Conservation (phyloP, 2,888 invertebrate genomes). For the Ichneumoninae sp. region DNA sequence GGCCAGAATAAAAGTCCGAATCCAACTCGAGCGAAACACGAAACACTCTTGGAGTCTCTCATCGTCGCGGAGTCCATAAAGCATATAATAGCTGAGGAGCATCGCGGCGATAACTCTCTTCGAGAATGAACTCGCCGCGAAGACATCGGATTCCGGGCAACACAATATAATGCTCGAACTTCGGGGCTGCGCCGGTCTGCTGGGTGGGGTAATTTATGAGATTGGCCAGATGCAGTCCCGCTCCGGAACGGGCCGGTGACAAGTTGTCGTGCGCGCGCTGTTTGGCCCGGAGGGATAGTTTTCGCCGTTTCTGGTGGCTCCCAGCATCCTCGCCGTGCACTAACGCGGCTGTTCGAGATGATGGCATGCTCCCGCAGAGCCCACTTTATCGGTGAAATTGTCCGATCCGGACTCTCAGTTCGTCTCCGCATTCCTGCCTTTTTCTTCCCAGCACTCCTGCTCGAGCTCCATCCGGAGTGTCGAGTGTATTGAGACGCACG, state of each 20-base stretch:
- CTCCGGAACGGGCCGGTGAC: conserved; percentile 65
- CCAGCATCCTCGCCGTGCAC: conserved; percentile 18
- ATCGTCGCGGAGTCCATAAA: conserved; percentile 13
- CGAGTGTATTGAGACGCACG: conserved; percentile 79
- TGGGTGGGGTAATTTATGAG: conserved; percentile 77
- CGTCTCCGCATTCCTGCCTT: neutral
- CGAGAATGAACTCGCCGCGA: conserved; percentile 66
- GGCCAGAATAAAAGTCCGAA: neutral
- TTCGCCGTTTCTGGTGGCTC: neutral
- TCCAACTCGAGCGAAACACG: neutral
- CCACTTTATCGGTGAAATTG: conserved; percentile 78
- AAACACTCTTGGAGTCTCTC: neutral
- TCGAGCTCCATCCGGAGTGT: conserved; percentile 49
- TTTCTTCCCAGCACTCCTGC: conserved; percentile 24
- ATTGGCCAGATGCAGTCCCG: conserved; percentile 69
- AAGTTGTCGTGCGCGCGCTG: conserved; percentile 62
- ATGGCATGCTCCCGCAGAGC: conserved; percentile 54
- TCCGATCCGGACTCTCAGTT: conserved; percentile 71
- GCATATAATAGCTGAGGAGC: conserved; percentile 34
- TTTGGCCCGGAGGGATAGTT: conserved; percentile 44
- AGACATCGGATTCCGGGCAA: conserved; percentile 60
- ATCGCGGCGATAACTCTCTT: conserved; percentile 63
- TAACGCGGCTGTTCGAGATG: conserved; percentile 53
- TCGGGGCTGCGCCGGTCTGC: conserved; percentile 52
- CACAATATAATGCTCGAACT: conserved; percentile 37